These are phyloP conservation scores for Thereva unica DNA, from an alignment of 2,888 invertebrate species.

Conservation along the genomic window DNA sequence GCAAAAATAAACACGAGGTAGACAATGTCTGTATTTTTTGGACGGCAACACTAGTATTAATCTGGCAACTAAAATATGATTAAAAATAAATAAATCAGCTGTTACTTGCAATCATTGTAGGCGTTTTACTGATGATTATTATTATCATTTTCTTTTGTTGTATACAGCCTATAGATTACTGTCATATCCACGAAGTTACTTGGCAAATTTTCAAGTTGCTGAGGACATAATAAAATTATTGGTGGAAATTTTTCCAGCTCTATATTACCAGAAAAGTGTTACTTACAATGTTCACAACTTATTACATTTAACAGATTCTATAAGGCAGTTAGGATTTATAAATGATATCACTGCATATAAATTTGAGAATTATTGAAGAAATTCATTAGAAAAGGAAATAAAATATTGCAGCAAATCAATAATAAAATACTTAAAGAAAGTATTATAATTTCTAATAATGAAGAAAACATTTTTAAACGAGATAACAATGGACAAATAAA, in stretches of 20 bases:
- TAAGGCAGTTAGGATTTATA: too few species aligned
- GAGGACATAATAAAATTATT: constrained; percentile 31
- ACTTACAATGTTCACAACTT: too few species aligned
- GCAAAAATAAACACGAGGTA: too few species aligned
- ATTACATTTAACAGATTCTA: too few species aligned
- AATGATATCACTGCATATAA: too few species aligned
- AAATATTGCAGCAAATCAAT: constrained; percentile 20
- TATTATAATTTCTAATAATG: background rate
- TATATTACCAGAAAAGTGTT: too few species aligned
- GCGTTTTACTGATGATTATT: constrained; percentile 29
- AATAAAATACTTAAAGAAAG: constrained; percentile 4
- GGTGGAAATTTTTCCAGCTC: constrained; percentile 38
- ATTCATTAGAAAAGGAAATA: constrained; percentile 15
- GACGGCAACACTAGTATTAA: too few species aligned
- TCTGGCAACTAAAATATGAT: too few species aligned
- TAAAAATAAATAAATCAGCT: too few species aligned
- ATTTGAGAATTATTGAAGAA: too few species aligned
- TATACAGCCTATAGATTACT: constrained; percentile 12
- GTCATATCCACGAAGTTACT: constrained; percentile 21
- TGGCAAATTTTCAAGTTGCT: constrained; percentile 25
- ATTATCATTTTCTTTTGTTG: constrained; percentile 37
- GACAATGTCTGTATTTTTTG: too few species aligned
- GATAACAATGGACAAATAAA: background rate
- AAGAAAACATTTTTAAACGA: constrained; percentile 6
- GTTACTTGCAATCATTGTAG: too few species aligned